phyloP scores from a whole-genome alignment of 2,113 vertebrate genomes.

The Solenodon paradoxus region DNA sequence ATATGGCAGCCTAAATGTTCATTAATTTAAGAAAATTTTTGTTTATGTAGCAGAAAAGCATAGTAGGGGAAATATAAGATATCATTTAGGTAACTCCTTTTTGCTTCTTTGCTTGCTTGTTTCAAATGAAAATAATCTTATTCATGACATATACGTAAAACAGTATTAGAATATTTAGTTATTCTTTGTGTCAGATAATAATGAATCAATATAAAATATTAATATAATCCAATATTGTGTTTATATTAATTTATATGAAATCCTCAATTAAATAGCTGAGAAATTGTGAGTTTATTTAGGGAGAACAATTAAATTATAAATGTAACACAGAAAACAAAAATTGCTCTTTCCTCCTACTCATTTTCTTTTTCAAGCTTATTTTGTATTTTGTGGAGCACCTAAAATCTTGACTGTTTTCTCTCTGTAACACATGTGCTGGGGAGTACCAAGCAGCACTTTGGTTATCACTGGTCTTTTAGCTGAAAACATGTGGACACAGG shows the following conservation, averaged over 20 bases:
- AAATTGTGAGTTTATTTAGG: conserved; percentile 57
- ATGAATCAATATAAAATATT: conserved; percentile 59
- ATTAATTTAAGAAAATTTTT: conserved; percentile 70
- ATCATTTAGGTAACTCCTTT: background rate
- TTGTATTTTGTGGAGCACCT: background rate
- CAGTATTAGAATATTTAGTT: conserved; percentile 71
- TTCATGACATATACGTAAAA: conserved; percentile 54
- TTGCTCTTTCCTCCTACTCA: background rate
- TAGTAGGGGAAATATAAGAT: conserved; percentile 64
- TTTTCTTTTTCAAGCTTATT: background rate
- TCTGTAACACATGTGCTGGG: conserved; percentile 37
- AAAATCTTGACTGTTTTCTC: conserved; percentile 62
- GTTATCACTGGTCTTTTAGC: background rate
- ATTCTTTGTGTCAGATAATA: conserved; percentile 70
- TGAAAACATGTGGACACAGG: background rate
- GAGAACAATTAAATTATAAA: conserved; percentile 7
- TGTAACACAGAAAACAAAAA: background rate
- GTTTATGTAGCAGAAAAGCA: conserved; percentile 73
- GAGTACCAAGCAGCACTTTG: background rate
- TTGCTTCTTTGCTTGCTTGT: background rate
- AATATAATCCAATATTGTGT: conserved; percentile 66
- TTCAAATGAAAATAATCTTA: conserved; percentile 66
- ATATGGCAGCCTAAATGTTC: conserved; percentile 60
- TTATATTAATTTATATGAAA: conserved; percentile 64
- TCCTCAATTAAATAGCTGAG: conserved; percentile 38